phyloP scores from a whole-genome alignment of 2,888 invertebrate species.

The Epinotia demarniana region DNA sequence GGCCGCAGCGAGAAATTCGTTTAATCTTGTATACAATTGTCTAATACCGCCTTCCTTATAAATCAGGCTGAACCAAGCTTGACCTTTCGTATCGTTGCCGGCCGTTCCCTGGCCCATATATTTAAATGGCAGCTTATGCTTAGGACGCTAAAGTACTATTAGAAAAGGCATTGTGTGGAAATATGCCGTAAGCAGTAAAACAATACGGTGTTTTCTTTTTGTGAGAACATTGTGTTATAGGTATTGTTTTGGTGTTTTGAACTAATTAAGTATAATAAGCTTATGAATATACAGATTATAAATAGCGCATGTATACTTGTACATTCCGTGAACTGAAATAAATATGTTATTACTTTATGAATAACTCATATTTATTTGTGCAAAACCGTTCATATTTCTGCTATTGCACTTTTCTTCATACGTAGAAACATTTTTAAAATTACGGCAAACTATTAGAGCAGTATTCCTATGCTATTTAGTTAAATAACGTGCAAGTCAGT shows the following conservation, averaged over 20 bases:
- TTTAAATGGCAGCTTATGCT: constrained; percentile 22
- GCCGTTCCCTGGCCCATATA: constrained; percentile 22
- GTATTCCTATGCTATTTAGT: background rate
- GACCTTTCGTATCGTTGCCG: constrained; percentile 44
- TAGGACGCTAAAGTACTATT: background rate
- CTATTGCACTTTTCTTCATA: background rate
- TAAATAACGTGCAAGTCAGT: background rate
- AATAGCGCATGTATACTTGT: too few species aligned
- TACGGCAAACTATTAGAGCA: background rate
- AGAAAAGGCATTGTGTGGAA: constrained; percentile 10
- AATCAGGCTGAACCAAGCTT: constrained; percentile 66
- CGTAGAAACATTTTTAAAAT: background rate
- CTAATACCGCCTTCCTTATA: constrained; percentile 73
- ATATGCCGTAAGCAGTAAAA: constrained; percentile 3
- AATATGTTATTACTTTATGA: too few species aligned
- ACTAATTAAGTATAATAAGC: too few species aligned
- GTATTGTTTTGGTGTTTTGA: too few species aligned
- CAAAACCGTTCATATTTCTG: background rate
- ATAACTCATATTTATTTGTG: too few species aligned
- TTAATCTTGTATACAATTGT: constrained; percentile 75
- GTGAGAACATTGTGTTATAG: background rate
- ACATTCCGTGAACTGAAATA: too few species aligned
- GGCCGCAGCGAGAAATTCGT: constrained; percentile 31
- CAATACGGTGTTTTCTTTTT: background rate
- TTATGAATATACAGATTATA: too few species aligned